Evolutionary conservation across 2,797 vertebrate species (phyloP), one percentile per base, ranked within the genome.

Genomic region (Scarus forsteni): DNA sequence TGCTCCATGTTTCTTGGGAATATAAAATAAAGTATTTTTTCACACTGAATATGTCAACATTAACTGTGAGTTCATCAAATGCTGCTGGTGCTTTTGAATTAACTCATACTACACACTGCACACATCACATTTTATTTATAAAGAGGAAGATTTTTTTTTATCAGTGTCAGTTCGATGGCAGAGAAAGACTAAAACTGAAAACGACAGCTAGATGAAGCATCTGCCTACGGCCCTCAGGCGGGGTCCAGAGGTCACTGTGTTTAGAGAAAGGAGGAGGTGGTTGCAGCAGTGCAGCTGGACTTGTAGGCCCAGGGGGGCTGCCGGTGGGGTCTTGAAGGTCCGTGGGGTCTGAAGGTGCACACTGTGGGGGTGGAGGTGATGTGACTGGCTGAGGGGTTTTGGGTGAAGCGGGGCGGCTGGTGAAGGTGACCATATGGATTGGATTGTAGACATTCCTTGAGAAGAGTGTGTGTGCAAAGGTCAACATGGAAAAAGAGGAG

Each of bases 371-470:
- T 34, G 57, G 45, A 46, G 46, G 59, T 43, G 73, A 66, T 73
- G 75, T 62, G 74, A 63, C 50, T 69, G 77, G 70, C 74, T 10
- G 13, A 66, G 62, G 79, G 77, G 27, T 27, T 74, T 63, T 77
- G 75, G 82, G 45, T 66, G 66, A 72, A 75, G 63, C 65, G 45
- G 42, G 60, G 61, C 73, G 55, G 68, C 73, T 15, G 73, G 85
- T 77, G 84, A 86, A 78, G 78, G 79, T 81, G 89, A 91, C 92
- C 93, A 95, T 95, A 93, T 94, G 94, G 93, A 92, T 89, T 84
- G 89, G 90, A 93, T 94, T 94, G 92, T 88, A 93, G 85, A 93
- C 88, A 95, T 95, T 95, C 93, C 91, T 93, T 73, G 78, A 77
- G 85, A 91, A 86, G 88, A 92, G 90, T 78, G 73, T 88, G 83